Evolutionary conservation across 2,797 vertebrate species (phyloP).

Genomic region (Sardinella longiceps): DNA sequence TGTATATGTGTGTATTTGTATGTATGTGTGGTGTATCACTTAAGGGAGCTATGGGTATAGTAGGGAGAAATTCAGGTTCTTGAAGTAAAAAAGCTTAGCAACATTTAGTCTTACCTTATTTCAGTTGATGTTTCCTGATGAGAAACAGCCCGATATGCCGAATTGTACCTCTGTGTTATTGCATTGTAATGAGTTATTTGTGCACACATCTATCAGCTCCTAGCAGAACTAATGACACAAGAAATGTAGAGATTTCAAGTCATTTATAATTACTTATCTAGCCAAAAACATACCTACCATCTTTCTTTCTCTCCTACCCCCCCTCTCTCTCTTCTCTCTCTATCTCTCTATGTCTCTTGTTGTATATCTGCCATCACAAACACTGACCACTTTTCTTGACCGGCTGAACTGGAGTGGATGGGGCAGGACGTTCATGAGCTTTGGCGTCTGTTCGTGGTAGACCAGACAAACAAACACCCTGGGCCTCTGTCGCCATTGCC

Average conservation of each 20-base stretch:
- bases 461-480: slow-evolving; percentile 52
- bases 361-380: neutral
- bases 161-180: neutral
- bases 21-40: neutral
- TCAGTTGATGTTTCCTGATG: neutral
- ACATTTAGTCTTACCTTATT: neutral
- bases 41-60: neutral
- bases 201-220: neutral
- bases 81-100: neutral
- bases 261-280: neutral
- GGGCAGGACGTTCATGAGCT: slow-evolving; percentile 23
- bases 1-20: neutral
- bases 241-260: neutral
- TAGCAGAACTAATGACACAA: neutral
- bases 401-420: neutral
- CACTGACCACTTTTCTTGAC: neutral
- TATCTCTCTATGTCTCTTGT: neutral
- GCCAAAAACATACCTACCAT: neutral
- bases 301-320: neutral
- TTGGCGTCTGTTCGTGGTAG: slow-evolving; percentile 40
- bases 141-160: too few species aligned
- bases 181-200: neutral
- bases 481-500: slow-evolving; percentile 53
- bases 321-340: slow-evolving; percentile 1
- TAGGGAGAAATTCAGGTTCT: neutral